These are phyloP conservation scores for Cantharis rustica DNA, from an alignment of 2,888 invertebrate species.

Conservation along the genomic window DNA sequence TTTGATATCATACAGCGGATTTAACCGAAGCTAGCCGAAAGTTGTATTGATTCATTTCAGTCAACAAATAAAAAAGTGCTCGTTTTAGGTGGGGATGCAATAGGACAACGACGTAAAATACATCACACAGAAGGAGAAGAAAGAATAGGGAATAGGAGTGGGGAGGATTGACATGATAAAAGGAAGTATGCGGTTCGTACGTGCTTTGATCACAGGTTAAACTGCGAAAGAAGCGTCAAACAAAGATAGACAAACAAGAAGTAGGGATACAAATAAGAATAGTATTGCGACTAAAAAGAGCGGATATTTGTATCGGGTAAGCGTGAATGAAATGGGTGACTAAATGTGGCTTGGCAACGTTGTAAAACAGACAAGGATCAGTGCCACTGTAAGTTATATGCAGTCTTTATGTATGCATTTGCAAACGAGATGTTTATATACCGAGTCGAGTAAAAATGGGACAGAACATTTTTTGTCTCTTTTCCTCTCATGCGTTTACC, in stretches of 20 bases:
- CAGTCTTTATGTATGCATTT: conserved; percentile 51
- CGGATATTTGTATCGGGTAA: conserved; percentile 18
- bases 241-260: conserved; percentile 43
- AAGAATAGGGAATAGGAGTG: conserved; percentile 25
- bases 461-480: conserved; percentile 34
- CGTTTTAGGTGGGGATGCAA: conserved; percentile 40
- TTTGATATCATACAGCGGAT: conserved; percentile 45
- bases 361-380: conserved; percentile 48
- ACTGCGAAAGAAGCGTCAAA: conserved; percentile 45
- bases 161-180: conserved; percentile 36
- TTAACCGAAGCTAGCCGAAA: conserved; percentile 45
- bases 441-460: conserved; percentile 45
- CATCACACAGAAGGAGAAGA: conserved; percentile 12
- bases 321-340: conserved; percentile 30
- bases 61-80: conserved; percentile 54
- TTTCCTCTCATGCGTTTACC: conserved; percentile 26
- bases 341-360: conserved; percentile 40
- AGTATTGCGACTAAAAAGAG: conserved; percentile 35
- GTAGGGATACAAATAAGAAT: conserved; percentile 45
- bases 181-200: conserved; percentile 46
- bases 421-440: conserved; percentile 53
- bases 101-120: conserved; percentile 43
- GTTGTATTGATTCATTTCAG: conserved; percentile 49
- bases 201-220: conserved; percentile 48
- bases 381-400: conserved; percentile 52